Evolutionary conservation across 2,113 vertebrate genomes (phyloP).

Genomic region (Arothron firmamentum): DNA sequence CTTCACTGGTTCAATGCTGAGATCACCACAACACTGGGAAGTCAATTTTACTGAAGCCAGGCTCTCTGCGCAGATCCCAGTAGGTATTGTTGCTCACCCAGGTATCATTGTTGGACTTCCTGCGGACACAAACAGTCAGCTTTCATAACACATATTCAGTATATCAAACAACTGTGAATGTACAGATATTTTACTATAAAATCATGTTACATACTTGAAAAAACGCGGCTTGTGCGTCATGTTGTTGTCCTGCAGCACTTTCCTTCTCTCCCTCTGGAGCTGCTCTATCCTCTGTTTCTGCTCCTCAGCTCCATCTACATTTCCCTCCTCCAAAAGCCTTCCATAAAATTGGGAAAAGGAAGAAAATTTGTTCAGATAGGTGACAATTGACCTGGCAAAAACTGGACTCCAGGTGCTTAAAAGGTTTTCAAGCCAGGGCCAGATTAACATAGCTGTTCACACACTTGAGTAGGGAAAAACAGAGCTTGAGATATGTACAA

Average conservation of each 20-base stretch:
- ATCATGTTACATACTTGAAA: conserved; percentile 82
- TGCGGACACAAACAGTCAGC: conserved; percentile 52
- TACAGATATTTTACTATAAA: neutral
- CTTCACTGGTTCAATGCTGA: neutral
- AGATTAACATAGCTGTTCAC: neutral
- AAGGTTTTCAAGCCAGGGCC: neutral
- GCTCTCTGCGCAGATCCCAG: conserved; percentile 85
- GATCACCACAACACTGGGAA: conserved; percentile 89
- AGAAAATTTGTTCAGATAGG: neutral
- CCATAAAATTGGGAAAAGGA: neutral
- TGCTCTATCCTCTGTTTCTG: conserved; percentile 93
- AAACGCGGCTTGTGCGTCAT: conserved; percentile 86
- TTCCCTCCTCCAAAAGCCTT: conserved; percentile 93
- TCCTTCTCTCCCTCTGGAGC: conserved; percentile 88
- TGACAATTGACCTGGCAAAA: neutral
- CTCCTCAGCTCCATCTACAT: conserved; percentile 84
- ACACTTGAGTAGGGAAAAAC: no score
- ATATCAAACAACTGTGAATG: no score
- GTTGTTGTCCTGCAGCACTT: conserved; percentile 84
- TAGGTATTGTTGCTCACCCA: conserved; percentile 92
- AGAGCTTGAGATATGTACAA: no score
- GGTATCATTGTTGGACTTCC: conserved; percentile 83
- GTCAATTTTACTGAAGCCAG: conserved; percentile 86
- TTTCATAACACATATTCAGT: neutral
- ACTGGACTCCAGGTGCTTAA: no score